Evolutionary conservation across 2,797 vertebrate genomes (phyloP).

Genomic region (Simalia tracyae): DNA sequence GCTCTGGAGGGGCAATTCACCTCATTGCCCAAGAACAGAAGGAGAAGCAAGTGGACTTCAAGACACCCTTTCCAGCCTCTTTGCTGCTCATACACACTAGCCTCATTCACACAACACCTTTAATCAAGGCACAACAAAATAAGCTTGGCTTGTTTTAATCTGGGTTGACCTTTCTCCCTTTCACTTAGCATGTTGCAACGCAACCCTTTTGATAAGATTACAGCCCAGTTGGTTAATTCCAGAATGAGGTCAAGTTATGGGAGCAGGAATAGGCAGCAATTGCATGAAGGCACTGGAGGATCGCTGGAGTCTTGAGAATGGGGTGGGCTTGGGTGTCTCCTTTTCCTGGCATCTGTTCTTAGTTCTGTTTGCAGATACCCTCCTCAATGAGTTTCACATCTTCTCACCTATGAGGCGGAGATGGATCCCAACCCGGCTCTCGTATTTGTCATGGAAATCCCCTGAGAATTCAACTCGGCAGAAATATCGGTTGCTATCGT

Average conservation of each 20-base stretch:
- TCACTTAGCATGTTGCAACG: too few species aligned
- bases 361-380: background rate
- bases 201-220: too few species aligned
- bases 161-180: too few species aligned
- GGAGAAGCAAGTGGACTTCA: too few species aligned
- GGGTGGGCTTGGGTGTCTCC: background rate
- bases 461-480: conserved; percentile 86
- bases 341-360: background rate
- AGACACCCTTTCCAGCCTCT: too few species aligned
- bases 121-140: too few species aligned
- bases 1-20: background rate
- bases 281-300: background rate
- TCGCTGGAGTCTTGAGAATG: background rate
- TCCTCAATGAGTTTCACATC: too few species aligned
- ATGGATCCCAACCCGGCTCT: conserved; percentile 86
- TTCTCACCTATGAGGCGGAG: conserved; percentile 85
- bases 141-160: too few species aligned
- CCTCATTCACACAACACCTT: too few species aligned
- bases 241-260: too few species aligned
- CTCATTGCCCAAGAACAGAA: background rate
- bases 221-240: too few species aligned
- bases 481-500: conserved; percentile 87
- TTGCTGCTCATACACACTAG: too few species aligned
- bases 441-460: conserved; percentile 79
- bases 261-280: background rate